Conservation (phyloP, 2,888 invertebrate species). For the Cancer borealis region DNA sequence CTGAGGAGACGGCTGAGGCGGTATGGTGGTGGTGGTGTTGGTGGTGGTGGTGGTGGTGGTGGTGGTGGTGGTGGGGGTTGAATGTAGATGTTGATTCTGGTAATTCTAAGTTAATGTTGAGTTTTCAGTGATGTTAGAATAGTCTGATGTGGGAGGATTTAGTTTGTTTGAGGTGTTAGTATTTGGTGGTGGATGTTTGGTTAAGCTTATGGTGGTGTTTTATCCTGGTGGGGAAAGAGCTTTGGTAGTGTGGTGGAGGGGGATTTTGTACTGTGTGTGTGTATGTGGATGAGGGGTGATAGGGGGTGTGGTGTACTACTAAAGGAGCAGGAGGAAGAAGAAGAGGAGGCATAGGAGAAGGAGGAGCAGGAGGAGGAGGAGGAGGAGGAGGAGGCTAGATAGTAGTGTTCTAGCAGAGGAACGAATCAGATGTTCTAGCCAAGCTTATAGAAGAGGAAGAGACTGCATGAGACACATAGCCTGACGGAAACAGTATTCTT, state of each 20-base stretch:
- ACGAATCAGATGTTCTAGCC: neutral
- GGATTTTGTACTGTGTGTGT: neutral
- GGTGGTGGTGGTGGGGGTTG: neutral
- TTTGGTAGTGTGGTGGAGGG: neutral
- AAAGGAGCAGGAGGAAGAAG: neutral
- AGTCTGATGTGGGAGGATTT: neutral
- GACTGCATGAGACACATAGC: neutral
- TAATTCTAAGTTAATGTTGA: neutral
- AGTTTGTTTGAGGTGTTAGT: neutral
- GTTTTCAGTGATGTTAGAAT: neutral
- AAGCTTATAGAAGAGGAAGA: neutral
- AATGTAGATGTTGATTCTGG: neutral
- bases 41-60: neutral
- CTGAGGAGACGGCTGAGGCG: neutral
- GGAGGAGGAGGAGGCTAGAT: neutral
- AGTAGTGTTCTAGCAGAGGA: neutral
- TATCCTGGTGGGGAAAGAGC: neutral
- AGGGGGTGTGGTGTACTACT: neutral
- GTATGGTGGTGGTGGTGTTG: neutral
- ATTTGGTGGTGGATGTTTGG: neutral
- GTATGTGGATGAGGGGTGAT: too few relatives aligned
- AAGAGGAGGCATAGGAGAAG: too few relatives aligned
- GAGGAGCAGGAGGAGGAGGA: neutral
- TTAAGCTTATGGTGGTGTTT: neutral
- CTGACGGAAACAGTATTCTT: neutral